A percentile compares a stretch with the other conserved stretches of the same genome.
These are phyloP conservation scores for Heteropelma amictum DNA, from an alignment of 2,888 invertebrate genomes.

Conservation along the genomic window DNA sequence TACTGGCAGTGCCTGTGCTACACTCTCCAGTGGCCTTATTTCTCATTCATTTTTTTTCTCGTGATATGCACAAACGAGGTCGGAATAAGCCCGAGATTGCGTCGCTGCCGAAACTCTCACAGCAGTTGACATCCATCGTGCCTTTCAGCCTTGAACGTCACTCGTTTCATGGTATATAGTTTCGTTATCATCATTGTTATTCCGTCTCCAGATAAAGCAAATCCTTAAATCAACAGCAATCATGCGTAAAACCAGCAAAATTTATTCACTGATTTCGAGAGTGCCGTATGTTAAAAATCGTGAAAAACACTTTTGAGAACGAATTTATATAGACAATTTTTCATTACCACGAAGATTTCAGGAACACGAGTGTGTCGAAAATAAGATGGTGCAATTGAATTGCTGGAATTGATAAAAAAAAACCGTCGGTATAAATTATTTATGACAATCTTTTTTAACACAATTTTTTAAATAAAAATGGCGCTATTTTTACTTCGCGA, in stretches of 20 bases:
- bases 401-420: neutral
- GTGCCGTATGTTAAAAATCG: no score
- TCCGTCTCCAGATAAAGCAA: slow-evolving; percentile 10
- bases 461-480: no score
- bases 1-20: no score
- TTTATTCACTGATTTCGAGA: neutral
- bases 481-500: no score
- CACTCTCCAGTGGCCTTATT: no score
- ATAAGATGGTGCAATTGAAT: neutral
- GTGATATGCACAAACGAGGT: no score
- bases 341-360: no score
- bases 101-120: slow-evolving; percentile 1
- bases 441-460: no score
- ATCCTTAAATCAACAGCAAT: slow-evolving; percentile 26
- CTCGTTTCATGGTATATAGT: neutral
- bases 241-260: neutral
- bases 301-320: neutral
- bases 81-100: no score
- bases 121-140: slow-evolving; percentile 33
- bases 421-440: neutral
- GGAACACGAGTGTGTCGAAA: neutral
- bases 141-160: slow-evolving; percentile 8
- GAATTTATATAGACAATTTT: neutral
- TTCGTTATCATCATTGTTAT: slow-evolving; percentile 14
- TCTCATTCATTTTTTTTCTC: neutral